Evolutionary conservation across 2,888 invertebrate genomes (phyloP), one percentile per base, ranked within the genome.

Genomic region (Drosophila mayaguana): DNA sequence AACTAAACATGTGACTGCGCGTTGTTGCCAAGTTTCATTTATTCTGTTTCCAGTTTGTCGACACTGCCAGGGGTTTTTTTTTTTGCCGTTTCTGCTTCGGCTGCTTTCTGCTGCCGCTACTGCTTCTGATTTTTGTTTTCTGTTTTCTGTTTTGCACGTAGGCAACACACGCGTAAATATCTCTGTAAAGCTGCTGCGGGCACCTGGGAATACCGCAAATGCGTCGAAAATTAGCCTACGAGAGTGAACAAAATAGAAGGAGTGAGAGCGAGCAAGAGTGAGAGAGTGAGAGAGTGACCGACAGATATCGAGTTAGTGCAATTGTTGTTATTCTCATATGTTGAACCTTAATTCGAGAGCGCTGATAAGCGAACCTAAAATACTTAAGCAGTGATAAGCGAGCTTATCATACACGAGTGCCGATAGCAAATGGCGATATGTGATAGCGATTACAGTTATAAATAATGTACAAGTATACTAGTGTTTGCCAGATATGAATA

Each of bases 1-100:
- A 65, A 72, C 64, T 74, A 84, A 84, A 84, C 88, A 84, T 87
- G 83, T 87, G 83, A 80, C 80, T 56, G 62, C 34, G 74, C 80
- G 61, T 46, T 70, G 82, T 80, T 80, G 80, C 80, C 80, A 75
- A 77, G 25, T 63, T 78, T 78, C 64, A 66, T 56, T 73, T 12
- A 62, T 73, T 77, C 62, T 67, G 66, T 72, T 78, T 64, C 55
- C 79, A 78, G 77, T 78, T 78, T 78, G 62, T 75, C 77, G 77
- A 78, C 77, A 78, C 71, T 75, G 79, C 63, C 59, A 59, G 42
- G 63, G 61, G 65, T 54, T 67, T 73, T 63, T 67, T 36, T 36
- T 36, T 60, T 51, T 22, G 38, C n/a, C 43, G 50, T 64, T 64
- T 63, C 43, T 51, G 54, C 28, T 57, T 51, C 40, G 59, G 42